phyloP scores from a whole-genome alignment of 2,113 vertebrate species.

The Clarias gariepinus region DNA sequence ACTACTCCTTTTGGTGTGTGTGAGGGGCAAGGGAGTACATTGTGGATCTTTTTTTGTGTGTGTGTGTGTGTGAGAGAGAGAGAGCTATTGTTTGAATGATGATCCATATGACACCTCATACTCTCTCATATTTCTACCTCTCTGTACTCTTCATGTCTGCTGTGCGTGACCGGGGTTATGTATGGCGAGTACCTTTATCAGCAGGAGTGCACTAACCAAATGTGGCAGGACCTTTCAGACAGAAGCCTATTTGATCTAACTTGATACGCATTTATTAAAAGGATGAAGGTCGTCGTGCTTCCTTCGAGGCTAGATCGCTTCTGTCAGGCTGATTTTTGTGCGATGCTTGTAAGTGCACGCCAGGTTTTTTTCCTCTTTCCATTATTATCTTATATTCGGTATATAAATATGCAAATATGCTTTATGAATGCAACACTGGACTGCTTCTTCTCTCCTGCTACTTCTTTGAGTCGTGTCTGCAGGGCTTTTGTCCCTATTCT shows the following conservation, averaged over 20 bases:
- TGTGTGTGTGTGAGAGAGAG: background rate
- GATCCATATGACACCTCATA: background rate
- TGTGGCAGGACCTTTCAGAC: slow-evolving; percentile 32
- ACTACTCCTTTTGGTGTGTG: background rate
- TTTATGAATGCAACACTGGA: slow-evolving; percentile 1
- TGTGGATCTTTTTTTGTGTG: background rate
- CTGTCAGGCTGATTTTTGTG: background rate
- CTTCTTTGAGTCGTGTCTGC: slow-evolving; percentile 6
- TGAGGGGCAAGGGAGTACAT: background rate
- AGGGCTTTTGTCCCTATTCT: background rate
- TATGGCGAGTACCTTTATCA: background rate
- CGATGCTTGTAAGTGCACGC: background rate
- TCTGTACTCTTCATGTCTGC: background rate
- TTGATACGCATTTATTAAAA: slow-evolving; percentile 10
- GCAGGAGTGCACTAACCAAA: background rate
- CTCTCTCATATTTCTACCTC: background rate
- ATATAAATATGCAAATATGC: slow-evolving; percentile 5
- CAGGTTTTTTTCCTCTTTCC: background rate
- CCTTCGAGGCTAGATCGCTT: background rate
- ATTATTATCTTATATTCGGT: background rate
- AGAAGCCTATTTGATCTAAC: background rate
- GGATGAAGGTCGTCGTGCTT: background rate
- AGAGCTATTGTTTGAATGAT: background rate
- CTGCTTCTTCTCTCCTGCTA: background rate
- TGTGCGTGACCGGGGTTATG: slow-evolving; percentile 16